Evolutionary conservation across 64 coral and sea anemone species (phyloP).

Genomic region (Exaiptasia diaphana): DNA sequence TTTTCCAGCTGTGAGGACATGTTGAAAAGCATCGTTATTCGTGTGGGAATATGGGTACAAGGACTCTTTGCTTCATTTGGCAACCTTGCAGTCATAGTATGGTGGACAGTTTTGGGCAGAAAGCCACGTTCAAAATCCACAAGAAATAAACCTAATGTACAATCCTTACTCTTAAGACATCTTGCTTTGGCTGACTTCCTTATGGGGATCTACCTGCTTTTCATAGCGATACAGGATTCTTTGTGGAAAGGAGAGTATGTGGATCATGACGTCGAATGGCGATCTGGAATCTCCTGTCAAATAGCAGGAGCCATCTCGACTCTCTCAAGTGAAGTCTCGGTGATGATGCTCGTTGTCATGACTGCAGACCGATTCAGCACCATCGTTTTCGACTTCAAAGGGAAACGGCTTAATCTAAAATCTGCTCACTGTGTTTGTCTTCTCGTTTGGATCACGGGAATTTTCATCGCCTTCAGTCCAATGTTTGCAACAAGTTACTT

Average conservation of each 20-base stretch:
- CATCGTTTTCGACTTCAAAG: conserved; percentile 41
- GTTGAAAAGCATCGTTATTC: conserved; percentile 27
- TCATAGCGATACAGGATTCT: conserved; percentile 33
- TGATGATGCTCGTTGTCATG: conserved; percentile 30
- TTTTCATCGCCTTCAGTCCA: neutral
- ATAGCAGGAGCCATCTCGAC: conserved; percentile 42
- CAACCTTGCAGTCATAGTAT: conserved; percentile 36
- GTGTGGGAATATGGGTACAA: conserved; percentile 28
- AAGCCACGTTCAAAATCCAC: neutral
- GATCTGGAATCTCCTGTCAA: conserved; percentile 13
- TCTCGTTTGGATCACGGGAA: conserved; percentile 1
- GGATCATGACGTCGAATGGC: conserved; percentile 34
- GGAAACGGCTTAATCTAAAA: neutral
- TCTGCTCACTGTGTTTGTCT: conserved; percentile 1
- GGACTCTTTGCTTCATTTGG: conserved; percentile 28
- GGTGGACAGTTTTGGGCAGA: conserved; percentile 1
- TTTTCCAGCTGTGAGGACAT: conserved; percentile 48
- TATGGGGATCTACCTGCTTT: conserved; percentile 48
- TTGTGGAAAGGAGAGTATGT: conserved; percentile 51
- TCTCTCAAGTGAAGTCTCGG: conserved; percentile 56
- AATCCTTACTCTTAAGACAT: conserved; percentile 49
- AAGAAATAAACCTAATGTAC: neutral
- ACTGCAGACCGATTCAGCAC: conserved; percentile 29
- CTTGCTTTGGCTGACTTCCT: conserved; percentile 32
- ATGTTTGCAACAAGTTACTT: neutral